A percentile compares a stretch with the other conserved stretches of the same genome.
phyloP scores from a whole-genome alignment of 2,113 vertebrate species.

The Gadus macrocephalus region DNA sequence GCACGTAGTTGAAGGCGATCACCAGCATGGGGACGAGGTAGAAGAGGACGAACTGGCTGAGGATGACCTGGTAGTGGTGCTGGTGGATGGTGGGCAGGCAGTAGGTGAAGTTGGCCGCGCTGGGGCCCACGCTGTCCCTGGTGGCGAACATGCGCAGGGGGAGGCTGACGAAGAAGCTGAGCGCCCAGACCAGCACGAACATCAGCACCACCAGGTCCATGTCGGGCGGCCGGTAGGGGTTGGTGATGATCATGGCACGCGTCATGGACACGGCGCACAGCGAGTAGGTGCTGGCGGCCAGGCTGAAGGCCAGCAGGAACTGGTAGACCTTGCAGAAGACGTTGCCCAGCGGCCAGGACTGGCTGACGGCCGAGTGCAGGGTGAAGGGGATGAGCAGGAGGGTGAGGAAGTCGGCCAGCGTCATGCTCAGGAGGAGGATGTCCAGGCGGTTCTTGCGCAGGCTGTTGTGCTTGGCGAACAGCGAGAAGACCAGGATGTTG shows the following conservation, averaged over 20 bases:
- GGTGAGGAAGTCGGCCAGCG: slow-evolving; percentile 69
- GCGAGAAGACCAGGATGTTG: slow-evolving; percentile 71
- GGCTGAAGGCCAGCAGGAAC: slow-evolving; percentile 71
- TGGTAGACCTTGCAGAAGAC: slow-evolving; percentile 74
- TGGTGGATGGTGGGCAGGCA: slow-evolving; percentile 66
- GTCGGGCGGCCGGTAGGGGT: slow-evolving; percentile 61
- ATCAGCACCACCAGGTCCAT: slow-evolving; percentile 61
- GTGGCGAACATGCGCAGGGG: slow-evolving; percentile 64
- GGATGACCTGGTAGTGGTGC: slow-evolving; percentile 67
- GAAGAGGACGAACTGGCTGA: slow-evolving; percentile 71
- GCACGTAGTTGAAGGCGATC: slow-evolving; percentile 70
- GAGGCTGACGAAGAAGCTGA: slow-evolving; percentile 71
- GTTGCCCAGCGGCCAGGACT: slow-evolving; percentile 68
- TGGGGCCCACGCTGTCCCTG: slow-evolving; percentile 45
- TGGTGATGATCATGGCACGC: slow-evolving; percentile 65
- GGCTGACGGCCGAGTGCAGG: slow-evolving; percentile 60
- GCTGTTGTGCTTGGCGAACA: slow-evolving; percentile 72
- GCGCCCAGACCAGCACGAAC: slow-evolving; percentile 66
- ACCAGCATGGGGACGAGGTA: slow-evolving; percentile 69
- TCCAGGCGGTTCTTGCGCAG: slow-evolving; percentile 70
- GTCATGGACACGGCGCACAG: slow-evolving; percentile 74
- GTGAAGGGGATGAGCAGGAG: slow-evolving; percentile 73
- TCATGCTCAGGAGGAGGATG: slow-evolving; percentile 72
- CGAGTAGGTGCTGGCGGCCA: slow-evolving; percentile 74
- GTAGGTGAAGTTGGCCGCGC: slow-evolving; percentile 53